Conservation (phyloP, 2,797 vertebrate genomes). For the Siniperca scherzeri region DNA sequence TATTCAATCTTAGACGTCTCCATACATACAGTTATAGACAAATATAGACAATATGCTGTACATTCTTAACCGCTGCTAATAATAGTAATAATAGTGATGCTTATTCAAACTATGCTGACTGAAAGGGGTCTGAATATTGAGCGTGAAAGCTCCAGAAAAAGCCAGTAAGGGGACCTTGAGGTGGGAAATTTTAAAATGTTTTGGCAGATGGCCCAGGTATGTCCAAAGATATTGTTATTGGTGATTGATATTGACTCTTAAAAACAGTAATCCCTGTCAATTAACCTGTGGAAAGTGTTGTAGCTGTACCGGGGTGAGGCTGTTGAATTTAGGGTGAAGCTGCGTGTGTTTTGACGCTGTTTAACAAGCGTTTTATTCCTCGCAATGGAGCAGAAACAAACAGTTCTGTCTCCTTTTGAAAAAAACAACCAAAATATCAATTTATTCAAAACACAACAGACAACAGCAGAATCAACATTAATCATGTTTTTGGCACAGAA, state of each 20-base stretch:
- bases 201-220: no score
- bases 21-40: no score
- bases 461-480: conserved; percentile 32
- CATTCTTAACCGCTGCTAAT: no score
- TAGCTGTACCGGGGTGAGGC: neutral
- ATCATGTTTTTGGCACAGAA: conserved; percentile 43
- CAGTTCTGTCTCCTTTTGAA: neutral
- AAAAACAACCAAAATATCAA: conserved; percentile 10
- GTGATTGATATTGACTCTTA: neutral
- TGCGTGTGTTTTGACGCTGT: neutral
- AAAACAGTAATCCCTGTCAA: neutral
- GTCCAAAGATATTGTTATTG: neutral
- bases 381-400: conserved; percentile 32
- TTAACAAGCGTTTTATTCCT: conserved; percentile 39
- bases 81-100: no score
- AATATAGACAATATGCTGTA: no score
- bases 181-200: no score
- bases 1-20: no score
- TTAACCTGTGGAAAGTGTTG: neutral
- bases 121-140: no score
- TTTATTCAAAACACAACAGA: conserved; percentile 16
- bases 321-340: neutral
- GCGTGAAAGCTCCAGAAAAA: no score
- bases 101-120: no score
- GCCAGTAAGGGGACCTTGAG: no score